Conservation (phyloP, 2,113 vertebrate genomes). For the Melanotaenia duboulayi region DNA sequence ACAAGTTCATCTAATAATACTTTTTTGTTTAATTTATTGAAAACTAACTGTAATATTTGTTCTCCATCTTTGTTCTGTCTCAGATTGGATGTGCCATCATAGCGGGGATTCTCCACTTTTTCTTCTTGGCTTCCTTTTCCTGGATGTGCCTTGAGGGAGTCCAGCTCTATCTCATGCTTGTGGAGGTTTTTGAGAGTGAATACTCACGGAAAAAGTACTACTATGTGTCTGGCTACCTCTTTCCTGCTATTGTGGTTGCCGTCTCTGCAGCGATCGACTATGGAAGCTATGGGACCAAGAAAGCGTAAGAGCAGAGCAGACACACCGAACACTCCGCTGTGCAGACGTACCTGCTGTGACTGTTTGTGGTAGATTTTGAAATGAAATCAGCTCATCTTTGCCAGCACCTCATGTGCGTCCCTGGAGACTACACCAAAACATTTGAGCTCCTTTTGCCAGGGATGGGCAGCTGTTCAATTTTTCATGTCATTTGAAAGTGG, state of each 20-base stretch:
- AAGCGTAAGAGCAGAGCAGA: slow-evolving; percentile 86
- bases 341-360: slow-evolving; percentile 45
- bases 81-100: slow-evolving; percentile 97
- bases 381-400: slow-evolving; percentile 50
- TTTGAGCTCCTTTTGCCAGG: slow-evolving; percentile 58
- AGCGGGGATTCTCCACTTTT: slow-evolving; percentile 97
- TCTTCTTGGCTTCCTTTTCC: slow-evolving; percentile 97
- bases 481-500: slow-evolving; percentile 83
- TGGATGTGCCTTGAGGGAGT: slow-evolving; percentile 99
- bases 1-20: neutral
- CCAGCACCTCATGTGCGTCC: slow-evolving; percentile 49
- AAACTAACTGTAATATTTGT: too few species aligned
- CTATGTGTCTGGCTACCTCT: slow-evolving; percentile 96
- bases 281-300: slow-evolving; percentile 94
- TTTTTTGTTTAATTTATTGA: neutral
- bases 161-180: slow-evolving; percentile 98
- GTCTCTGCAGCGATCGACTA: slow-evolving; percentile 98
- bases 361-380: slow-evolving; percentile 49
- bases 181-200: slow-evolving; percentile 99
- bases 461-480: slow-evolving; percentile 75
- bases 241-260: slow-evolving; percentile 96
- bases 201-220: slow-evolving; percentile 99
- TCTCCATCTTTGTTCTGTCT: neutral
- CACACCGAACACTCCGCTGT: slow-evolving; percentile 20
- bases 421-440: slow-evolving; percentile 61